A percentile compares a stretch with the other conserved stretches of the same genome.
Conservation (phyloP, 2,113 vertebrate species). For the Cochlearius cochlearius region DNA sequence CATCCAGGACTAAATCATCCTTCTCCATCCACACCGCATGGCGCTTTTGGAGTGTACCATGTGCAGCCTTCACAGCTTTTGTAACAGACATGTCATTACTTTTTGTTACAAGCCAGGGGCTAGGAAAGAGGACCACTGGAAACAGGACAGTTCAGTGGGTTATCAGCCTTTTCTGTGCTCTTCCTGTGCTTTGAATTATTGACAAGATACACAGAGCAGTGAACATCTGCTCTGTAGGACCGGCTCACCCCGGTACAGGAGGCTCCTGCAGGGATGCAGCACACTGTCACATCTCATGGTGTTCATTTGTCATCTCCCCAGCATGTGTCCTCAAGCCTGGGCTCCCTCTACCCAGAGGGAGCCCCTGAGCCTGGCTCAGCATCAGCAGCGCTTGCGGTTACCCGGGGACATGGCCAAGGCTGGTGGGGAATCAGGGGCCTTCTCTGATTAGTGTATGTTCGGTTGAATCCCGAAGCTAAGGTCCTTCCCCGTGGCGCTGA, state of each 20-base stretch:
- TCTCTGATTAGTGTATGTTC: constrained; percentile 43
- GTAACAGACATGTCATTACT: neutral
- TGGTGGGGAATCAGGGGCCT: constrained; percentile 64
- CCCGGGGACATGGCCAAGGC: constrained; percentile 53
- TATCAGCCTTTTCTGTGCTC: neutral
- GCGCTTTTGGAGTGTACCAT: neutral
- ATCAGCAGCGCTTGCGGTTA: neutral
- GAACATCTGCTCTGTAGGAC: neutral
- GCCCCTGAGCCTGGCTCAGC: neutral
- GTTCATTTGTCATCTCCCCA: neutral
- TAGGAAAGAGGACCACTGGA: neutral
- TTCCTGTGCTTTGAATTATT: neutral
- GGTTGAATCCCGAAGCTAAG: constrained; percentile 29
- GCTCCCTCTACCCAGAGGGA: neutral
- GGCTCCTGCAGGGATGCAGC: neutral
- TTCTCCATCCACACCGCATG: neutral
- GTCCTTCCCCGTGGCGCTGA: constrained; percentile 9
- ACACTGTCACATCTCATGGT: constrained; percentile 46
- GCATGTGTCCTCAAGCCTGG: neutral
- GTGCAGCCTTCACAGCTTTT: neutral
- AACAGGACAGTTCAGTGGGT: neutral
- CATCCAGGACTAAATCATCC: neutral
- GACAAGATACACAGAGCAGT: neutral
- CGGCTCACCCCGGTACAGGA: neutral
- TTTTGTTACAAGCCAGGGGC: neutral